phyloP scores from a whole-genome alignment of 2,113 vertebrate species.

The Elephas maximus region DNA sequence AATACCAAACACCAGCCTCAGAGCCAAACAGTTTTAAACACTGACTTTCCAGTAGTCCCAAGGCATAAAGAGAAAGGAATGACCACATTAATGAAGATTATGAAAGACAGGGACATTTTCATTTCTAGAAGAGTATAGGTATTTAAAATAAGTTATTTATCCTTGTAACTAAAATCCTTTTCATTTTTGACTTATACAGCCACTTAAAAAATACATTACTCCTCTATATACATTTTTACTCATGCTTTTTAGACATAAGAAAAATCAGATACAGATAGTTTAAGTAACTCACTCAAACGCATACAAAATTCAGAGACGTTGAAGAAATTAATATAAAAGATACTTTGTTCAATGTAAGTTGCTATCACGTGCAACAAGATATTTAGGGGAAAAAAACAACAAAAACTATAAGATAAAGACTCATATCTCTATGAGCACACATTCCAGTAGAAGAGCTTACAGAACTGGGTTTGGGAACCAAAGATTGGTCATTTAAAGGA shows the following conservation, averaged over 20 bases:
- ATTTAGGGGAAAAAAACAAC: not conserved
- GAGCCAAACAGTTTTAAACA: not conserved
- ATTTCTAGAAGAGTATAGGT: not conserved
- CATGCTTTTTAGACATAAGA: not conserved
- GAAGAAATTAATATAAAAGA: not conserved
- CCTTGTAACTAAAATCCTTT: not conserved
- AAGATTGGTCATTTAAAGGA: not conserved
- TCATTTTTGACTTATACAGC: slow-evolving; percentile 12
- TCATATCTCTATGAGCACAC: not conserved
- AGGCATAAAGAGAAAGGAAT: not conserved
- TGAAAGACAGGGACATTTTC: not conserved
- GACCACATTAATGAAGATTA: slow-evolving; percentile 5
- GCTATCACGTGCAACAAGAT: not conserved
- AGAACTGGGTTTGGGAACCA: not conserved
- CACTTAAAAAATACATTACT: not conserved
- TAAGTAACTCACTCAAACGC: not conserved
- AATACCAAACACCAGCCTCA: not conserved
- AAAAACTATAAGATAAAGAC: not conserved
- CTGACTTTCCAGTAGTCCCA: not conserved
- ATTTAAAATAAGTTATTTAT: not conserved
- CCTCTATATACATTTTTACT: not conserved
- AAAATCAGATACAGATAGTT: not conserved
- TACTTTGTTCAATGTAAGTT: not conserved
- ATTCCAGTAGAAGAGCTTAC: not conserved
- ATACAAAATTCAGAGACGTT: not conserved